Conservation (phyloP, 2,113 vertebrate genomes). For the Mobula hypostoma region DNA sequence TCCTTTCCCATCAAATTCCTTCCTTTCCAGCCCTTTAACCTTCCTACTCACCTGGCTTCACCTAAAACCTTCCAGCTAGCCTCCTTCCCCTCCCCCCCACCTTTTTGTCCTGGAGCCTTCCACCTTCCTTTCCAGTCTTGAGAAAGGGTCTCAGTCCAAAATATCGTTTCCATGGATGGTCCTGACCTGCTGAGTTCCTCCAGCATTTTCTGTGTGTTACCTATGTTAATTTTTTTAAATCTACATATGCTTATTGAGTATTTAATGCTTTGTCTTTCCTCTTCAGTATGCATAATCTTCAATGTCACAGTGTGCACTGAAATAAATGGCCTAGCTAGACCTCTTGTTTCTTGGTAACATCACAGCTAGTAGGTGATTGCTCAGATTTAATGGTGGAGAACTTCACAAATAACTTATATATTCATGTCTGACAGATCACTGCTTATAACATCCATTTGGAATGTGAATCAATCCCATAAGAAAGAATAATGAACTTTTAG, state of each 20-base stretch:
- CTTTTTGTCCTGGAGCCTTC: too few relatives aligned
- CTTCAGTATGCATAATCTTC: background rate
- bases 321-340: slow-evolving; percentile 16
- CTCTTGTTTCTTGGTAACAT: background rate
- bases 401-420: slow-evolving; percentile 74
- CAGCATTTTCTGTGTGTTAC: too few relatives aligned
- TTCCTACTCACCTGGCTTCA: too few relatives aligned
- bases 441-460: slow-evolving; percentile 70
- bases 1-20: too few relatives aligned
- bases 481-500: slow-evolving; percentile 78
- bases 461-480: slow-evolving; percentile 66
- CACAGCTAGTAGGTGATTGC: slow-evolving; percentile 39
- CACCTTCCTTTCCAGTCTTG: too few relatives aligned
- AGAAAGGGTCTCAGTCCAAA: too few relatives aligned
- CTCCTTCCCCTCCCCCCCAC: too few relatives aligned
- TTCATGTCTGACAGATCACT: slow-evolving; percentile 70
- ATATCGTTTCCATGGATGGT: too few relatives aligned
- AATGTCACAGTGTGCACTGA: slow-evolving; percentile 1
- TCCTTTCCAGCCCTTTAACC: too few relatives aligned
- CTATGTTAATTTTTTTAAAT: too few relatives aligned
- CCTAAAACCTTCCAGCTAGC: too few relatives aligned
- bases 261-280: background rate
- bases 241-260: background rate
- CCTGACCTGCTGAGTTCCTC: too few relatives aligned
- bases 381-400: slow-evolving; percentile 44